Evolutionary conservation across 2,797 vertebrate genomes (phyloP).

Genomic region (Crocodylus rhombifer): DNA sequence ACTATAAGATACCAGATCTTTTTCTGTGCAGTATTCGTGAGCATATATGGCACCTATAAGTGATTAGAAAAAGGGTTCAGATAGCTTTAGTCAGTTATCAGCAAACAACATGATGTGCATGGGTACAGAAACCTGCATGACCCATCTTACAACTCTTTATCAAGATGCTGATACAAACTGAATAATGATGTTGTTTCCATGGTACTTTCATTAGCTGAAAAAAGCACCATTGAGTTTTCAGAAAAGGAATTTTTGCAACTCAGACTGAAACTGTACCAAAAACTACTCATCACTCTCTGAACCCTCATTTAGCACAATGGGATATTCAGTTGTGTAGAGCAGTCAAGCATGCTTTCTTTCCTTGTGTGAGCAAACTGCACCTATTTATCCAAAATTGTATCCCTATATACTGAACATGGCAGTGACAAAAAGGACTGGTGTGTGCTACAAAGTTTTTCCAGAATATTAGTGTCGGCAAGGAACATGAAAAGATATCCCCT

Average conservation of each 20-base stretch:
- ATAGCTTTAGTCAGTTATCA: not conserved
- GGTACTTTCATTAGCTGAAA: not conserved
- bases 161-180: not conserved
- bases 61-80: not conserved
- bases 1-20: not conserved
- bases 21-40: not conserved
- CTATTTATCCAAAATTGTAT: too few relatives aligned
- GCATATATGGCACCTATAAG: conserved; percentile 6
- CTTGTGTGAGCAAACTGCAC: not conserved
- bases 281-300: not conserved
- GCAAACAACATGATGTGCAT: fast-evolving
- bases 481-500: too few relatives aligned
- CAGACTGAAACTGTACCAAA: conserved; percentile 13
- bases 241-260: conserved; percentile 12
- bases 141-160: not conserved
- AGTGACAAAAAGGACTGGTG: too few relatives aligned
- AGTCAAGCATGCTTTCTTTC: not conserved
- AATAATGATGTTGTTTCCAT: not conserved
- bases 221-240: not conserved
- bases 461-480: too few relatives aligned
- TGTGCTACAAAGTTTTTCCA: too few relatives aligned
- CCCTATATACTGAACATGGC: too few relatives aligned
- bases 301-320: not conserved
- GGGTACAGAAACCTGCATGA: not conserved
- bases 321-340: not conserved